Conservation (phyloP, 2,888 invertebrate genomes). For the Bombyx huttoni region DNA sequence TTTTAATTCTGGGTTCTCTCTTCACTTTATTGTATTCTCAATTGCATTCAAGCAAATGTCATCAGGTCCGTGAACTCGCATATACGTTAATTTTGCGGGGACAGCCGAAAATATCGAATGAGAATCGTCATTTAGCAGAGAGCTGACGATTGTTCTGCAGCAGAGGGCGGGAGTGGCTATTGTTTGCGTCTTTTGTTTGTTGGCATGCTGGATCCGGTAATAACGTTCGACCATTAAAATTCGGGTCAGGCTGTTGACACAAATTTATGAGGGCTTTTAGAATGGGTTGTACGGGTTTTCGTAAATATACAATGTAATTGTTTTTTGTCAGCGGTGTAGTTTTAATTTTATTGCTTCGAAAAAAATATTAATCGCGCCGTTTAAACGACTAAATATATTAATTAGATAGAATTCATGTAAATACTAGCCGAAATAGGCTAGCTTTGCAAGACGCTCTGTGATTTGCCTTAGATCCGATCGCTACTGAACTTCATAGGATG, state of each 20-base stretch:
- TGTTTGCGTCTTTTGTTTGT: slow-evolving; percentile 56
- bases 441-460: too few relatives aligned
- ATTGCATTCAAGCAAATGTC: not conserved
- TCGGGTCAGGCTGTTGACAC: slow-evolving; percentile 60
- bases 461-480: too few relatives aligned
- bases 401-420: too few relatives aligned
- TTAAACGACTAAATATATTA: too few relatives aligned
- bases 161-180: slow-evolving; percentile 28
- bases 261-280: slow-evolving; percentile 57
- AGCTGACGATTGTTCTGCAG: slow-evolving; percentile 9
- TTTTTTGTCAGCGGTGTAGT: not conserved
- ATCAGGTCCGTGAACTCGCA: not conserved
- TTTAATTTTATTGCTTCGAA: too few relatives aligned
- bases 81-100: not conserved
- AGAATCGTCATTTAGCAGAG: slow-evolving; percentile 3
- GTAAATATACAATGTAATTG: slow-evolving; percentile 12
- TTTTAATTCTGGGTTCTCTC: not conserved
- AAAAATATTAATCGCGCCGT: too few relatives aligned
- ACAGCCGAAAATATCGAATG: not conserved
- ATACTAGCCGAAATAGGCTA: too few relatives aligned
- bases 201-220: slow-evolving; percentile 44
- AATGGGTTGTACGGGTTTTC: slow-evolving; percentile 39
- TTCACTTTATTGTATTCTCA: not conserved
- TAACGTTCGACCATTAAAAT: slow-evolving; percentile 59
- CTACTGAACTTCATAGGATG: too few relatives aligned